phyloP scores from a whole-genome alignment of 1,140 invertebrate species.

The Eciton burchellii region DNA sequence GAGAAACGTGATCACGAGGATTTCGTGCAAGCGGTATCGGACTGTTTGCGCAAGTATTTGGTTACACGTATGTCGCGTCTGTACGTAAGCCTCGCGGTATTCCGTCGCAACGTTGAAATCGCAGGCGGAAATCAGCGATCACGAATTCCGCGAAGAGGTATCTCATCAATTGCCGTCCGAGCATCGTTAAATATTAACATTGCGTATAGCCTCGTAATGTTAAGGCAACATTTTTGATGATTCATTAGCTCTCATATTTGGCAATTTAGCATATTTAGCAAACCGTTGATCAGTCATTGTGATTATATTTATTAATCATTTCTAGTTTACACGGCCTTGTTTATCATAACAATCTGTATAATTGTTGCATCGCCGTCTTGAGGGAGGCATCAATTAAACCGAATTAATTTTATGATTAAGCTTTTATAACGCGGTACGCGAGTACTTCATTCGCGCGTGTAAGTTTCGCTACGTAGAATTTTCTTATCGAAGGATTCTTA shows the following conservation, averaged over 20 bases:
- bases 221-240: background rate
- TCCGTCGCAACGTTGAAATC: constrained; percentile 6
- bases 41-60: constrained; percentile 36
- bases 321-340: background rate
- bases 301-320: too few relatives aligned
- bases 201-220: background rate
- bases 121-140: background rate
- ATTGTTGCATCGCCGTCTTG: background rate
- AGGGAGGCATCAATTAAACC: background rate
- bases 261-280: background rate
- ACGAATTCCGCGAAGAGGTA: background rate
- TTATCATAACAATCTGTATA: background rate
- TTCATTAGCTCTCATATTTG: background rate
- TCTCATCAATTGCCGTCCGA: background rate
- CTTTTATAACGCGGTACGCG: background rate
- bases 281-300: too few relatives aligned
- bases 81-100: constrained; percentile 7
- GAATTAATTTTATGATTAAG: background rate
- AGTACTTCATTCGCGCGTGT: background rate
- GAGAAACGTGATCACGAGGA: constrained; percentile 57
- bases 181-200: constrained; percentile 2
- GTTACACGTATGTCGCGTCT: constrained; percentile 29
- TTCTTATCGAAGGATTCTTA: background rate
- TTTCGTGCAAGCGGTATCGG: constrained; percentile 34
- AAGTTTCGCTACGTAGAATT: constrained; percentile 8